Conservation (phyloP, 2,888 invertebrate genomes). For the Neoaliturus tenellus region DNA sequence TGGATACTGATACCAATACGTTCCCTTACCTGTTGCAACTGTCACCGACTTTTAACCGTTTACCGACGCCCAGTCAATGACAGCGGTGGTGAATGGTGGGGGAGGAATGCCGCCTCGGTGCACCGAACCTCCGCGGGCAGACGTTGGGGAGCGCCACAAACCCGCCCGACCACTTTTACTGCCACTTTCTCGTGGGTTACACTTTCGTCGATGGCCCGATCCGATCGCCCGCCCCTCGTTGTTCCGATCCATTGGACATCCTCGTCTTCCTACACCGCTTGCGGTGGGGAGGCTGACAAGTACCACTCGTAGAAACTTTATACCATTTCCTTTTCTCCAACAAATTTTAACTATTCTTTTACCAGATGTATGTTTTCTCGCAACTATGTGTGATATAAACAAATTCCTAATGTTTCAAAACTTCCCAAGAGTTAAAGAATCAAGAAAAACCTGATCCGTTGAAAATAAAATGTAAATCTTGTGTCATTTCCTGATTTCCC, state of each 20-base stretch:
- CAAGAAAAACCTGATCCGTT: neutral
- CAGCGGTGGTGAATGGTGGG: neutral
- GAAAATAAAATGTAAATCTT: neutral
- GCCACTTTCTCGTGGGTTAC: conserved; percentile 33
- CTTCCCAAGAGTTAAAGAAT: neutral
- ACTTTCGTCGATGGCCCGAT: conserved; percentile 25
- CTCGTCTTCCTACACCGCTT: neutral
- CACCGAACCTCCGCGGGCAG: neutral
- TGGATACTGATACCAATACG: no score
- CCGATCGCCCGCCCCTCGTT: conserved; percentile 4
- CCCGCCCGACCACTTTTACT: conserved; percentile 32
- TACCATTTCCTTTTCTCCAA: no score
- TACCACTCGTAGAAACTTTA: no score
- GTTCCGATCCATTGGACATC: conserved; percentile 1
- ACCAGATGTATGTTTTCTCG: no score
- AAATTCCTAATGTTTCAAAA: no score
- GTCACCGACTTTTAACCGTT: no score
- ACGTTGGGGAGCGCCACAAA: neutral
- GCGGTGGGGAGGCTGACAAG: no score
- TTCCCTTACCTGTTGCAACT: no score
- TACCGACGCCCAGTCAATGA: no score
- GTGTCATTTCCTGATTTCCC: neutral
- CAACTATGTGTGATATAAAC: no score
- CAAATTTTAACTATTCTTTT: no score
- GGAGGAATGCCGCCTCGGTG: neutral